phyloP scores from a whole-genome alignment of 92 coral and sea anemone genomes.

The Paramuricea clavata region DNA sequence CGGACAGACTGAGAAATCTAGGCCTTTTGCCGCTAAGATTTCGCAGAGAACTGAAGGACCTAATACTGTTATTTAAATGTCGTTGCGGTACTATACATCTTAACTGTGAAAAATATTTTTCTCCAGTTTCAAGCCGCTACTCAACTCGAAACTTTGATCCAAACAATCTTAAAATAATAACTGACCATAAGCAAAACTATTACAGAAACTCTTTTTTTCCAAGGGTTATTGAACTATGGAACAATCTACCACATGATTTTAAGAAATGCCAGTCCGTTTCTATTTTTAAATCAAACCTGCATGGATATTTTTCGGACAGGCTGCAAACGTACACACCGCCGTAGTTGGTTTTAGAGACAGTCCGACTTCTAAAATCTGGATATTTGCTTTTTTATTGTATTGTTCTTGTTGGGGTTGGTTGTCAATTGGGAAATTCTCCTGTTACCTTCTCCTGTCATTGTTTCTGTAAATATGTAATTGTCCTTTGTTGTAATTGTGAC shows the following conservation, averaged over 20 bases:
- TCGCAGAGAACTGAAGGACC: constrained; percentile 33
- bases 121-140: background rate
- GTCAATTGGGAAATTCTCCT: background rate
- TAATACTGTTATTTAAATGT: constrained; percentile 39
- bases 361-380: background rate
- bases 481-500: background rate
- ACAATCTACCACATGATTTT: background rate
- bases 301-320: background rate
- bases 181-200: constrained; percentile 4
- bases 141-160: background rate
- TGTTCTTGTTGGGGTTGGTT: background rate
- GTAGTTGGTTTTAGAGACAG: background rate
- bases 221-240: constrained; percentile 15
- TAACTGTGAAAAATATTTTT: background rate
- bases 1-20: constrained; percentile 4
- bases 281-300: background rate
- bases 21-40: constrained; percentile 47
- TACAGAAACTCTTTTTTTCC: constrained; percentile 18
- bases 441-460: background rate
- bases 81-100: background rate
- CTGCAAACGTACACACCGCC: background rate
- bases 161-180: background rate
- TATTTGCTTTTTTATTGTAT: background rate
- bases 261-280: background rate
- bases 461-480: background rate